These are phyloP conservation scores for Drosophila infuscata DNA, from an alignment of 2,888 invertebrate species.

Conservation along the genomic window DNA sequence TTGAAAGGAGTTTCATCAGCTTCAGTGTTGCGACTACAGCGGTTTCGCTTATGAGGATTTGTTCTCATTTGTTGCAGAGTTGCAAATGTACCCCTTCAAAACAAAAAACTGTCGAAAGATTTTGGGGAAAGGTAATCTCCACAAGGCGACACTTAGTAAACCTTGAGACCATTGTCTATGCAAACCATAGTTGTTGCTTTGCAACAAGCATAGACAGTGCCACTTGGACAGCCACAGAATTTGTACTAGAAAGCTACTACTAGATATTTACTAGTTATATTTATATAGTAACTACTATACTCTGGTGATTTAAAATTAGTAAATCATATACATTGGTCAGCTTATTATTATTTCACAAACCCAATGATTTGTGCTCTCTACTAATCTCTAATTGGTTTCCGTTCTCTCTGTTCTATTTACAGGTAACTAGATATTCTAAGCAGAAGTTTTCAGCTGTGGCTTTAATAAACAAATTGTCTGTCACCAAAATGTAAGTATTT, in stretches of 20 bases:
- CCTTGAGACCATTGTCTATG: background rate
- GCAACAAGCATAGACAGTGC: background rate
- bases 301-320: background rate
- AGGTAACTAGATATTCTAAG: constrained; percentile 56
- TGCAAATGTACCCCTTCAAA: background rate
- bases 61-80: background rate
- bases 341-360: background rate
- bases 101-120: background rate
- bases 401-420: constrained; percentile 43
- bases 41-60: background rate
- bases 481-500: constrained; percentile 4
- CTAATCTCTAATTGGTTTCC: constrained; percentile 13
- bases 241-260: background rate
- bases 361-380: constrained; percentile 41
- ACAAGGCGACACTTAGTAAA: background rate
- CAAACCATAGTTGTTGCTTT: background rate
- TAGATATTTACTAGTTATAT: background rate
- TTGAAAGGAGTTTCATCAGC: background rate
- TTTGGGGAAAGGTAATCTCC: background rate
- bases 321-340: background rate
- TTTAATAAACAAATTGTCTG: constrained; percentile 57
- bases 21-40: background rate
- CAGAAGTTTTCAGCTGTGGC: constrained; percentile 15
- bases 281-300: background rate
- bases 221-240: background rate